A percentile compares a stretch with the other conserved stretches of the same genome.
These are phyloP conservation scores for Erinaceus europaeus DNA, from an alignment of 2,113 vertebrate genomes.

Conservation along the genomic window DNA sequence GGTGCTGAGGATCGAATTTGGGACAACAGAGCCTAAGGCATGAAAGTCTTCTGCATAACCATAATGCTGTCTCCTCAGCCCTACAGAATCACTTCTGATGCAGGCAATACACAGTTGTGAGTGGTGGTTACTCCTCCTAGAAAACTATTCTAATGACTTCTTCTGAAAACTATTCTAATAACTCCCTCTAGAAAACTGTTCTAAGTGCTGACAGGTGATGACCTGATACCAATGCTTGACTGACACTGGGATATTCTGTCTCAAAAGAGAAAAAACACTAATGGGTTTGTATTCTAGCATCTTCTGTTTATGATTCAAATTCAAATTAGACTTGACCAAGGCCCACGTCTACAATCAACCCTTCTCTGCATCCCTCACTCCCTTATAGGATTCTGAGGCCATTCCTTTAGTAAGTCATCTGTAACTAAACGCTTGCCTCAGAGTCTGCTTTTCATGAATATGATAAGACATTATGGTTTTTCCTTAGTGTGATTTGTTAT, in stretches of 20 bases:
- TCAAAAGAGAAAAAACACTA: not conserved
- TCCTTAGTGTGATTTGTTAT: not conserved
- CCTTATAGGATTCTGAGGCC: not conserved
- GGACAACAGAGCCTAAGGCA: no score
- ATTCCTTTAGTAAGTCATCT: not conserved
- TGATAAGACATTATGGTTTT: accelerated
- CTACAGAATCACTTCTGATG: not conserved
- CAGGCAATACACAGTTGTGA: accelerated
- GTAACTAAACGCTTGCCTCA: not conserved
- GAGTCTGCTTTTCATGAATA: not conserved
- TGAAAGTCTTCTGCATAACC: no score
- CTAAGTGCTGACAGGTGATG: not conserved
- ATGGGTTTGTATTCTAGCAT: not conserved
- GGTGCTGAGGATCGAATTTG: no score
- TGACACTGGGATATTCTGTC: accelerated
- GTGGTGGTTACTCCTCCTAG: no score
- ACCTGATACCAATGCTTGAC: no score
- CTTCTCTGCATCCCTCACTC: not conserved
- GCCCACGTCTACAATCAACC: accelerated
- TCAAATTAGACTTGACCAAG: no score
- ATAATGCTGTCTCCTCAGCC: no score
- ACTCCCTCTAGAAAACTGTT: not conserved
- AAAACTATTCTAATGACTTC: no score
- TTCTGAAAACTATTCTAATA: no score
- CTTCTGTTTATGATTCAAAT: not conserved